Percentiles rank a stretch among this genome's conserved stretches.
phyloP scores from a whole-genome alignment of 2,888 invertebrate genomes.

The Agrotis segetum region DNA sequence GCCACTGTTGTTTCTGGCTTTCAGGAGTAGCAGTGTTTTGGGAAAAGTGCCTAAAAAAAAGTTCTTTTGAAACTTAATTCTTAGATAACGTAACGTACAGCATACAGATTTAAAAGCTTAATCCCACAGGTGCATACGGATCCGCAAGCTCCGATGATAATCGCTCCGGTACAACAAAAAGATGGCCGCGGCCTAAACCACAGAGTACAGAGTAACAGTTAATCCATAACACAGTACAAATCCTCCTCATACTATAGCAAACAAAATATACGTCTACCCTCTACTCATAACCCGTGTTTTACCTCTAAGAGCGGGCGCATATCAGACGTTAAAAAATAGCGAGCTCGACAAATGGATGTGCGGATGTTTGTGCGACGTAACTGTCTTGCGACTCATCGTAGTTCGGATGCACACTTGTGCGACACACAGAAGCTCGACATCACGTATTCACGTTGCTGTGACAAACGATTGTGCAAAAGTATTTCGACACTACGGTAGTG shows the following conservation, averaged over 20 bases:
- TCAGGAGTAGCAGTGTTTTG: too few relatives aligned
- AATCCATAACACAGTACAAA: conserved; percentile 39
- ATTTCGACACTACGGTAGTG: too few relatives aligned
- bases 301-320: neutral
- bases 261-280: conserved; percentile 27
- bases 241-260: conserved; percentile 23
- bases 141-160: conserved; percentile 12
- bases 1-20: too few relatives aligned
- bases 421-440: too few relatives aligned
- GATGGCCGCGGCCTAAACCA: conserved; percentile 13
- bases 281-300: conserved; percentile 16
- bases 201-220: conserved; percentile 30
- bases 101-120: conserved; percentile 4
- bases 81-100: neutral
- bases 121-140: neutral
- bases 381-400: too few relatives aligned
- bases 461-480: too few relatives aligned
- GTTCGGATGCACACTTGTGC: too few relatives aligned
- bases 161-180: conserved; percentile 4
- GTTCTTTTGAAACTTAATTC: too few relatives aligned
- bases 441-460: too few relatives aligned
- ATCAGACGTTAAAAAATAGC: neutral
- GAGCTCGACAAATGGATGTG: too few relatives aligned
- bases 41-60: too few relatives aligned
- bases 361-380: too few relatives aligned